These are phyloP conservation scores for Atta colombica DNA, from an alignment of 1,140 invertebrate species.

Conservation along the genomic window DNA sequence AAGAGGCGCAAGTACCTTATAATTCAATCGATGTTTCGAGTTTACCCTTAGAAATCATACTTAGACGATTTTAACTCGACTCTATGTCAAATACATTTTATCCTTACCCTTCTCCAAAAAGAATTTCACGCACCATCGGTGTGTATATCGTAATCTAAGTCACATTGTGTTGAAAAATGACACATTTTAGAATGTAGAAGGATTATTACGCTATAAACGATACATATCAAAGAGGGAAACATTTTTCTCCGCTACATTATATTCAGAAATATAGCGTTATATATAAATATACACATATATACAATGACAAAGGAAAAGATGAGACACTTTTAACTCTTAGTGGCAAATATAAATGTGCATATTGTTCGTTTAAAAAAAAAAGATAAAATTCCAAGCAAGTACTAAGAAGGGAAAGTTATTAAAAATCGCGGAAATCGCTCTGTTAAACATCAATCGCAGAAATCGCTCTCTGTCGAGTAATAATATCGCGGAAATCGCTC, in stretches of 20 bases:
- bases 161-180: conserved; percentile 22
- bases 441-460: conserved; percentile 60
- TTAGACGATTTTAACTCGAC: conserved; percentile 29
- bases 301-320: conserved; percentile 13
- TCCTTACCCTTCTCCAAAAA: conserved; percentile 7
- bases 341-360: conserved; percentile 51
- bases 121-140: conserved; percentile 57
- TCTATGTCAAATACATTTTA: conserved; percentile 26
- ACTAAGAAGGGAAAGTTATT: conserved; percentile 25
- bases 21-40: conserved; percentile 46
- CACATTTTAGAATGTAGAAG: conserved; percentile 14
- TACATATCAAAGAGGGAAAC: conserved; percentile 54
- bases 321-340: conserved; percentile 40
- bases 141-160: conserved; percentile 49
- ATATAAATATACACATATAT: conserved; percentile 67
- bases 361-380: conserved; percentile 35
- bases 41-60: conserved; percentile 31
- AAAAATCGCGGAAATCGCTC: conserved; percentile 57
- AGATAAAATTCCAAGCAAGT: conserved; percentile 5
- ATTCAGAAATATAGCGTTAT: conserved; percentile 62
- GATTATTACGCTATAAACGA: conserved; percentile 20
- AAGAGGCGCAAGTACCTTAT: conserved; percentile 17
- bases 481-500: conserved; percentile 68
- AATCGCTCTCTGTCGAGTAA: conserved; percentile 66
- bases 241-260: conserved; percentile 62